These are phyloP conservation scores for Microcebus ravelobensis DNA, from an alignment of 2,113 vertebrate genomes.

Conservation along the genomic window DNA sequence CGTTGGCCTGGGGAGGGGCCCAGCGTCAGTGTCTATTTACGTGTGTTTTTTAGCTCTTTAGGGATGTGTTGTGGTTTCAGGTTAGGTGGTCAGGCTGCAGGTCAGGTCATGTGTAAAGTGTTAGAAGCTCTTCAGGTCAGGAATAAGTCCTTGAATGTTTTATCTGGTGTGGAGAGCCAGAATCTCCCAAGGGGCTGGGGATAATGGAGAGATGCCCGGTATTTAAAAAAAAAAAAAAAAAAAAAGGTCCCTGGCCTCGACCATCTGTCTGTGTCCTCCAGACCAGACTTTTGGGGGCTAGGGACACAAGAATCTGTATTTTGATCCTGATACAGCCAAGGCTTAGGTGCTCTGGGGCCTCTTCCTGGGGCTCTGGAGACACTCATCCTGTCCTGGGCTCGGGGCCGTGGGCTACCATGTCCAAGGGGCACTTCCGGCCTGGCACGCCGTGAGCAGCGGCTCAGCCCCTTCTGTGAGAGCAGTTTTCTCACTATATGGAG, in stretches of 20 bases:
- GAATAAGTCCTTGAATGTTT: neutral
- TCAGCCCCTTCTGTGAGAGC: neutral
- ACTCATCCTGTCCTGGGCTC: neutral
- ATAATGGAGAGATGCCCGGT: neutral
- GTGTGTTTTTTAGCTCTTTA: neutral
- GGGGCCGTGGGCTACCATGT: neutral
- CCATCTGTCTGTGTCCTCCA: neutral
- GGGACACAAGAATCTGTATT: neutral
- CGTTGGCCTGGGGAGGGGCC: neutral
- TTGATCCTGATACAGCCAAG: neutral
- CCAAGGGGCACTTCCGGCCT: neutral
- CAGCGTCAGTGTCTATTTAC: neutral
- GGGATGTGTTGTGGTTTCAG: neutral
- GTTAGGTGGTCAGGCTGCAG: neutral
- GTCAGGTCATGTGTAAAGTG: neutral
- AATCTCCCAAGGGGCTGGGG: neutral
- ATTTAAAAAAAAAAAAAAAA: neutral
- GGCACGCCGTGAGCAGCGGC: rapidly evolving
- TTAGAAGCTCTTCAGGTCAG: neutral
- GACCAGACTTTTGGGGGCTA: neutral
- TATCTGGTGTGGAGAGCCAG: no score
- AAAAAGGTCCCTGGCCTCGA: neutral
- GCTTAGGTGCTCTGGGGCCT: neutral
- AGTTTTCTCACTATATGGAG: neutral
- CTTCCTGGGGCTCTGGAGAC: neutral